Base-by-base conservation (phyloP, 2,797 vertebrate genomes). In the Cheirogaleus major region DNA sequence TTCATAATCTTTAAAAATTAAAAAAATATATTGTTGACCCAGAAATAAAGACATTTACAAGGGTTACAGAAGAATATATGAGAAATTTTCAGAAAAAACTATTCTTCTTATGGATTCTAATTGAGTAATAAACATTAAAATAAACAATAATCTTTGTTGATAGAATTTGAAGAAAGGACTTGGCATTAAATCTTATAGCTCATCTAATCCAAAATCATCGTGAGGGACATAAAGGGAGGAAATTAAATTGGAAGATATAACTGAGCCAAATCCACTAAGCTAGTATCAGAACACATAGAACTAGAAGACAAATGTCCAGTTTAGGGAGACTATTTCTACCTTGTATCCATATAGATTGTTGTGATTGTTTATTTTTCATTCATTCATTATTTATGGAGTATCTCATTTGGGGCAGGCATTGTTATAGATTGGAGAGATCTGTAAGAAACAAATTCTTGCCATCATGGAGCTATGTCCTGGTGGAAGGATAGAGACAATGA, bases 21-120 rank as follows among this genome's bases (percentile, higher is more conserved):
- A 20, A 23, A 45, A 41, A 27, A 73, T 1, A 55, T 35, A 69
- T 61, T 84, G 5, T 85, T 94, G 43, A 82, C 4, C 18, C 27
- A 94, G 95, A 94, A 88, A 52, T 85, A 91, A 95, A 85, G 13
- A 18, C 2, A 5, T 86, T 93, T 73, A n/a, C 2, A 69, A 89
- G 4, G 0, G 2, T 55, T 93, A 43, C 30, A 88, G 79, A 76
- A 75, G 14, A 72, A 6, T 89, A 72, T 50, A 25, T 30, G 25
- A 57, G 15, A 59, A 67, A 23, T 45, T 87, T 81, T 92, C 72
- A 50, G 48, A 85, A 93, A 61, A 12, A 63, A 12, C 1, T 8
- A 23, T 72, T 81, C 27, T 50, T 48, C 20, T 3, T 15, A 41
- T 78, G 48, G 14, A 48, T 93, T 86, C 61, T 72, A 89, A 45